Evolutionary conservation across 2,888 invertebrate species (phyloP), one percentile per base, ranked within the genome.

Genomic region (Heliconius sara): DNA sequence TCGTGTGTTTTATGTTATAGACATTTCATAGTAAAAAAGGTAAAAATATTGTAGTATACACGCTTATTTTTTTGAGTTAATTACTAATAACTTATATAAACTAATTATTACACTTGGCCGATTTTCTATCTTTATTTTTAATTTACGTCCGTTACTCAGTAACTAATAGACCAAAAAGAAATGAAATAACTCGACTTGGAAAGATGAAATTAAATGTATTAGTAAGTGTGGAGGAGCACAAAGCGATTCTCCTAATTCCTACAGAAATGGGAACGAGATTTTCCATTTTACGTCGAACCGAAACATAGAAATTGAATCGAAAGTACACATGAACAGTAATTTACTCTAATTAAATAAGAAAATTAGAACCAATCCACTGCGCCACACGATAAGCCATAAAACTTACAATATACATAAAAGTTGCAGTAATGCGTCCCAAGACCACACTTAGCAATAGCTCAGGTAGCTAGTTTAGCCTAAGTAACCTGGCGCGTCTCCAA

Each of bases 401-500:
- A 65, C 43, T 66, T 43, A 66, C 47, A 75, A 75, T 75, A 75
- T n/a, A 75, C 63, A 65, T 73, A 66, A 63, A 78, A 81, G 27
- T 80, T 76, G 66, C 66, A 70, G 63, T 30, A 70, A 77, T 75
- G 78, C 77, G 73, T 82, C 81, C 78, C 81, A 30, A 67, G 81
- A 74, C 52, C 70, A 71, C 60, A 76, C 74, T 82, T 76, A 79
- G 70, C 67, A 76, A 71, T 60, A 68, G 84, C 81, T 80, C 91
- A 91, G 91, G 91, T 92, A 92, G 86, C 83, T 87, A 88, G 88
- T 89, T 90, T 90, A 88, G 89, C 85, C 86, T 88, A 90, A 91
- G 89, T 89, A 89, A 85, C 81, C 84, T 92, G 92, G 92, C 91
- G 78, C 30, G 67, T 77, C 85, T 89, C 92, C 92, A 92, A 85